Base-by-base conservation (phyloP, 2,888 invertebrate species). In the Fragum whitleyi region DNA sequence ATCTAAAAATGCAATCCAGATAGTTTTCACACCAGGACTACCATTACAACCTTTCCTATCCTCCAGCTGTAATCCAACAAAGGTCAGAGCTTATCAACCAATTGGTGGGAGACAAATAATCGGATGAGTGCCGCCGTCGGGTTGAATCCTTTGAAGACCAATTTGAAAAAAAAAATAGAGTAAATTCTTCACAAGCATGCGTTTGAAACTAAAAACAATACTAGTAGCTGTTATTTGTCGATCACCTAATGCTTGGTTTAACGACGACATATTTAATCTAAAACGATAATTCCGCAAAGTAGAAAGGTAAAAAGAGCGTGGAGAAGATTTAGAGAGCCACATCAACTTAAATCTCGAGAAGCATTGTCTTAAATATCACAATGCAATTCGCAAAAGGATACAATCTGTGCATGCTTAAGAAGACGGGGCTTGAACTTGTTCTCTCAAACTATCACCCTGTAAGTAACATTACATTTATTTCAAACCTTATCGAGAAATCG, bases 371-470 rank as follows among this genome's bases (percentile, higher is more conserved):
- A 39, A 39, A 39, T 39, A 39, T 14, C 39, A 39, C 39, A 9
- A 39, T 39, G 39, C 39, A 6, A 39, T 39, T 14, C 39, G 32
- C 16, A 74, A 57, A 39, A 75, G 79, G 79, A 79, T 69, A 55
- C 32, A 62, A 7, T 74, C 78, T 9, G 51, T 78, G 23, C 26
- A 55, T 82, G 21, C 39, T 82, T 23, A 79, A 82, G 32, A 82
- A 82, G 39, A 21, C 36, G 26, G 79, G 82, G n/a, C 73, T 82
- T 23, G n/a, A n/a, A n/a, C n/a, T n/a, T n/a, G n/a, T n/a, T n/a
- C n/a, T n/a, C n/a, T n/a, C n/a, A n/a, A n/a, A n/a, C n/a, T n/a
- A n/a, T n/a, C n/a, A n/a, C n/a, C n/a, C n/a, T n/a, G n/a, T n/a
- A n/a, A n/a, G n/a, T 72, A 82, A 65, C 74, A 75, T 21, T 62